These are phyloP conservation scores for Delia radicum DNA, from an alignment of 1,140 invertebrate genomes.

Conservation along the genomic window DNA sequence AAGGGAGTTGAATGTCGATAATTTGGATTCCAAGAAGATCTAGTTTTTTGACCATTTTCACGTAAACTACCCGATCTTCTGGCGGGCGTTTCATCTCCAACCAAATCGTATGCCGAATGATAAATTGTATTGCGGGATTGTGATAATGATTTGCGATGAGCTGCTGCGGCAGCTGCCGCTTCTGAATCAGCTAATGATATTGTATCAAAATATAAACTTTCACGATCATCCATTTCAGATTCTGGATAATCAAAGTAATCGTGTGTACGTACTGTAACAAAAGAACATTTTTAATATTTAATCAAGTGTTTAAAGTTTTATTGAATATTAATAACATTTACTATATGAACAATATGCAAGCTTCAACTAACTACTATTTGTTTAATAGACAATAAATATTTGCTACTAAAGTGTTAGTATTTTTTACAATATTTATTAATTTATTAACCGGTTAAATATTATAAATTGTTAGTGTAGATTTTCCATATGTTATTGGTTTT, in stretches of 20 bases:
- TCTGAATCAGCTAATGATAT: conserved; percentile 54
- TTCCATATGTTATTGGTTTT: too few relatives aligned
- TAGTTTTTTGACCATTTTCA: conserved; percentile 29
- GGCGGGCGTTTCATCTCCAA: conserved; percentile 38
- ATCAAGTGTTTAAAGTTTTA: not conserved
- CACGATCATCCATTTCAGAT: conserved; percentile 52
- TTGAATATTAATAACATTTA: not conserved
- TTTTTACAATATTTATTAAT: too few relatives aligned
- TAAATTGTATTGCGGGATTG: conserved; percentile 54
- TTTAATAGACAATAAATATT: too few relatives aligned
- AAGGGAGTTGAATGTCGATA: conserved; percentile 48
- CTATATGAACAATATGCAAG: not conserved
- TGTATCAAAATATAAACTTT: conserved; percentile 53
- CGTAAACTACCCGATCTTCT: conserved; percentile 37
- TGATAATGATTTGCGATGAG: conserved; percentile 52
- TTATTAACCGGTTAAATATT: too few relatives aligned
- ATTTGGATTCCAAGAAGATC: conserved; percentile 39
- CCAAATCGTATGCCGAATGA: conserved; percentile 51
- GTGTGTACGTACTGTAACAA: conserved; percentile 46
- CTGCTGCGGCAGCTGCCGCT: conserved; percentile 46
- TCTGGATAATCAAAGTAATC: conserved; percentile 53
- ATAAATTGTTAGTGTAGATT: too few relatives aligned
- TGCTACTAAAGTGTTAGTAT: too few relatives aligned
- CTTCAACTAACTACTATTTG: too few relatives aligned
- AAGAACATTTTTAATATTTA: not conserved